Conservation (phyloP, 2,113 vertebrate species). For the Anguilla japonica region DNA sequence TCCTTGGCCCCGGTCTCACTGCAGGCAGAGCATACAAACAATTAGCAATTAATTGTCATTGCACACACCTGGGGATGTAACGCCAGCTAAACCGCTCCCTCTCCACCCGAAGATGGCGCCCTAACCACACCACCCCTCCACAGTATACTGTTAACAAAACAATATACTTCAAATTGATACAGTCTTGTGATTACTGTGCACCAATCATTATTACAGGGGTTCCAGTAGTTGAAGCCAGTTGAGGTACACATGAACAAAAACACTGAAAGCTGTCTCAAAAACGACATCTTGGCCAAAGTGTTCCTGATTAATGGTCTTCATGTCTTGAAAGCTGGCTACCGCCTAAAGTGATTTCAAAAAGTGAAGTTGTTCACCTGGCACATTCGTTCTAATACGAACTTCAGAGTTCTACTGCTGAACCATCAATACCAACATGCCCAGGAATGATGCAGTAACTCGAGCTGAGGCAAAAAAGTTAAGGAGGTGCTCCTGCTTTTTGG, state of each 20-base stretch:
- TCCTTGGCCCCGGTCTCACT: too few relatives aligned
- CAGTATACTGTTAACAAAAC: background rate
- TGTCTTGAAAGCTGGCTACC: background rate
- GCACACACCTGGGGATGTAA: too few relatives aligned
- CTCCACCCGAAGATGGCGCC: too few relatives aligned
- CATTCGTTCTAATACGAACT: constrained; percentile 26
- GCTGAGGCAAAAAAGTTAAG: too few relatives aligned
- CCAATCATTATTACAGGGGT: background rate
- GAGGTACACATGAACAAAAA: background rate
- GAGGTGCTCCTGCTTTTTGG: too few relatives aligned
- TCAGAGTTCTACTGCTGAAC: constrained; percentile 22
- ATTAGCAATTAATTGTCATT: too few relatives aligned
- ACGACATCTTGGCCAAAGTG: background rate
- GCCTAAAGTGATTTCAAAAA: constrained; percentile 13
- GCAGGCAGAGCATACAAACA: too few relatives aligned
- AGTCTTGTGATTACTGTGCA: background rate
- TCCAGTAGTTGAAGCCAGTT: background rate
- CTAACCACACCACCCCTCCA: too few relatives aligned
- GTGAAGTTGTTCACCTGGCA: constrained; percentile 12
- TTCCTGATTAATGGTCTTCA: background rate
- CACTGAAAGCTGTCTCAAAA: background rate
- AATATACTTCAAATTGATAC: background rate
- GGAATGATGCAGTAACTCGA: too few relatives aligned
- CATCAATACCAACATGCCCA: too few relatives aligned
- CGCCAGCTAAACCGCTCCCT: too few relatives aligned